Conservation (phyloP, 1,140 invertebrate species). For the Armadillidium nasatum region DNA sequence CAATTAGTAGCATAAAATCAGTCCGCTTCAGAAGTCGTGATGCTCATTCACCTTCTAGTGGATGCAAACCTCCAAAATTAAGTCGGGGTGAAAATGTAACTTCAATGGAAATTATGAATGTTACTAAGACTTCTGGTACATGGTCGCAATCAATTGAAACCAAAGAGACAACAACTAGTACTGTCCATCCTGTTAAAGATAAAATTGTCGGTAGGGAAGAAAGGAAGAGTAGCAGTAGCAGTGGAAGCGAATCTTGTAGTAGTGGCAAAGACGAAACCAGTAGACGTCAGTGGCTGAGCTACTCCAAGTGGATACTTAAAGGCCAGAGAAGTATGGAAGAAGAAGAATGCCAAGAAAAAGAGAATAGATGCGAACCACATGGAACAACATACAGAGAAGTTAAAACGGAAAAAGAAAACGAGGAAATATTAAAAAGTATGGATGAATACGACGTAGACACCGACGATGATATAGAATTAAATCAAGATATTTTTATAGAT, state of each 20-base stretch:
- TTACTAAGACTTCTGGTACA: not conserved
- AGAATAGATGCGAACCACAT: not conserved
- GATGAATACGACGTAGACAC: not conserved
- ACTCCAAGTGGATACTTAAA: not conserved
- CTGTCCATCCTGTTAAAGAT: not conserved
- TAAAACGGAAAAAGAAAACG: not conserved
- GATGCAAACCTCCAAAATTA: conserved; percentile 12
- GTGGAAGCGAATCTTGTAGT: not conserved
- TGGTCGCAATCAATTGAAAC: not conserved
- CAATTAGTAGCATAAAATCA: not conserved
- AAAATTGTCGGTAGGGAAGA: not conserved
- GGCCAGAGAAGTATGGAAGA: not conserved
- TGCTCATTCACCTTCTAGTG: conserved; percentile 4
- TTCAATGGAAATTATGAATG: not conserved
- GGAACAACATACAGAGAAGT: not conserved
- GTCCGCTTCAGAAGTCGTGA: not conserved
- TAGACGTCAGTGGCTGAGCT: not conserved
- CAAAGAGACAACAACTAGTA: not conserved
- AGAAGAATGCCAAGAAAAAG: not conserved
- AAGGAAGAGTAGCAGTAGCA: not conserved
- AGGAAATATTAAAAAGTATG: not conserved
- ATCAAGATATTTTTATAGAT: not conserved
- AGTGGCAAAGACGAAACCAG: not conserved
- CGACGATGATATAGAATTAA: not conserved
- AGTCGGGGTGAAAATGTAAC: not conserved